phyloP scores from a whole-genome alignment of 2,113 vertebrate genomes.

The Pholis gunnellus region DNA sequence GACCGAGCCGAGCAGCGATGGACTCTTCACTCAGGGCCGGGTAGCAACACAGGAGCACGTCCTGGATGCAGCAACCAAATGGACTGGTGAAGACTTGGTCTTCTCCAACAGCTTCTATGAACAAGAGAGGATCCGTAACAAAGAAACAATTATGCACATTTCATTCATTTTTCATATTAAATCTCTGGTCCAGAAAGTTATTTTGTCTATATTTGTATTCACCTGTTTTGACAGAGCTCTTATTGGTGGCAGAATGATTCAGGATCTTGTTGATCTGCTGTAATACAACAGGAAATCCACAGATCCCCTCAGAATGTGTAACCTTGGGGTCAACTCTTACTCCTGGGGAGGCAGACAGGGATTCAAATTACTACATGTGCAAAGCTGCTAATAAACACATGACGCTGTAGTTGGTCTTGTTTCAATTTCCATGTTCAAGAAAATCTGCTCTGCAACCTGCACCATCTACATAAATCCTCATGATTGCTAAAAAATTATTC shows the following conservation, averaged over 20 bases:
- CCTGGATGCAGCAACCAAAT: constrained; percentile 88
- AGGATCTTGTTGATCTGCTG: constrained; percentile 95
- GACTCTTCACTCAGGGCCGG: constrained; percentile 87
- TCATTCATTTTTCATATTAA: not conserved
- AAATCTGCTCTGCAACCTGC: not conserved
- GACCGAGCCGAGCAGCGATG: constrained; percentile 82
- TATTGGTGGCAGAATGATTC: constrained; percentile 82
- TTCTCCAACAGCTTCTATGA: constrained; percentile 77
- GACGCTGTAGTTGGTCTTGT: not conserved
- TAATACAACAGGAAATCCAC: constrained; percentile 90
- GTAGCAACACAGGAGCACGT: constrained; percentile 89
- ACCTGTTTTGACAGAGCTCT: constrained; percentile 88
- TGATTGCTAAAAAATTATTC: not conserved
- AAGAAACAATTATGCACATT: not conserved
- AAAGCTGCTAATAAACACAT: not conserved
- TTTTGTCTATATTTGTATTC: constrained; percentile 27
- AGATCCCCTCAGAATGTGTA: constrained; percentile 83
- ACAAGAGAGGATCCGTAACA: not conserved
- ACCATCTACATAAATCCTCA: not conserved
- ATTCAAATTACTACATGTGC: not conserved
- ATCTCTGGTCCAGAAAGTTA: not conserved
- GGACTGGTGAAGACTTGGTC: constrained; percentile 77
- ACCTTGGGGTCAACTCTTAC: constrained; percentile 80
- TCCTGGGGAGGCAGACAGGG: constrained; percentile 76
- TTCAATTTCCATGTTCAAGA: not conserved